Conservation (phyloP, 2,888 invertebrate species). For the Dasypolia templi region DNA sequence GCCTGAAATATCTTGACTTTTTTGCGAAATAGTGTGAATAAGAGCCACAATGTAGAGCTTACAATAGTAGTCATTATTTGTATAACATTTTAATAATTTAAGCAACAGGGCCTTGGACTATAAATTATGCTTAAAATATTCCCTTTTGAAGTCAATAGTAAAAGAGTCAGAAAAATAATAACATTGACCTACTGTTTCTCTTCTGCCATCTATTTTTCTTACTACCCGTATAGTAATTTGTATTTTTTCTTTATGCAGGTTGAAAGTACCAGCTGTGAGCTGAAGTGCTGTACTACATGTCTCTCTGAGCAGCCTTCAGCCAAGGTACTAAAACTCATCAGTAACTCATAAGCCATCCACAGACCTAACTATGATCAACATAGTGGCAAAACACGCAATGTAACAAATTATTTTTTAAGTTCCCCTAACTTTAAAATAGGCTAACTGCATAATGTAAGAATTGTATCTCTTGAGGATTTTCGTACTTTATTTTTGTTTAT, state of each 20-base stretch:
- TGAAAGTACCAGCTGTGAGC: slow-evolving; percentile 82
- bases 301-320: slow-evolving; percentile 81
- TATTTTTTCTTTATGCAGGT: slow-evolving; percentile 70
- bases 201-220: not conserved
- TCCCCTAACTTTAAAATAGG: slow-evolving; percentile 71
- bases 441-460: slow-evolving; percentile 72
- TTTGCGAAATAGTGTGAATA: not conserved
- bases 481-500: slow-evolving; percentile 62
- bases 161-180: not conserved
- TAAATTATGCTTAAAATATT: not conserved
- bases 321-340: slow-evolving; percentile 86
- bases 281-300: slow-evolving; percentile 82
- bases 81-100: not conserved
- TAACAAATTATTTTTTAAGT: slow-evolving; percentile 84
- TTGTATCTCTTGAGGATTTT: slow-evolving; percentile 64
- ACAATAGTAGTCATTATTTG: not conserved
- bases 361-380: slow-evolving; percentile 87
- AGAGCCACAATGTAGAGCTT: too few species aligned
- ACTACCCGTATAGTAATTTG: slow-evolving; percentile 8
- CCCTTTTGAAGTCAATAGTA: not conserved
- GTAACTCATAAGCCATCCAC: slow-evolving; percentile 79
- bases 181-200: not conserved
- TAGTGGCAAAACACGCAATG: slow-evolving; percentile 84
- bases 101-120: not conserved
- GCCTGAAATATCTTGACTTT: not conserved